Evolutionary conservation across 2,888 invertebrate species (phyloP).

Genomic region (Tridacna gigas): DNA sequence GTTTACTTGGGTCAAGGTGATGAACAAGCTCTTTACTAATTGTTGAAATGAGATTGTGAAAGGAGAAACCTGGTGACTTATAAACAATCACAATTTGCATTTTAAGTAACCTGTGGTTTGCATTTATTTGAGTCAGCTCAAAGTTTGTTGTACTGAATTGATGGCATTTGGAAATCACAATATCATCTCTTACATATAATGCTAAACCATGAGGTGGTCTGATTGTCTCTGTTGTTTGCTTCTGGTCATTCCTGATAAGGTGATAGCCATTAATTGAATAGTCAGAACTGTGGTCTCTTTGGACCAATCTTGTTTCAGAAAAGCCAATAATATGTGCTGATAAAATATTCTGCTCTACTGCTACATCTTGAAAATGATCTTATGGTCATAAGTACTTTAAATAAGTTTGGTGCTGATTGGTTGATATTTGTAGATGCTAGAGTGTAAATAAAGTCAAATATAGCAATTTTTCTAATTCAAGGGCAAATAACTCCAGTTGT

Average conservation of each 20-base stretch:
- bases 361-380: constrained; percentile 38
- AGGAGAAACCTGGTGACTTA: constrained; percentile 28
- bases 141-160: background rate
- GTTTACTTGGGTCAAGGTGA: constrained; percentile 21
- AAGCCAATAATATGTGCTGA: constrained; percentile 35
- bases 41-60: background rate
- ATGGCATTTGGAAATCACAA: background rate
- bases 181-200: constrained; percentile 37
- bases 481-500: too few species aligned
- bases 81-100: constrained; percentile 38
- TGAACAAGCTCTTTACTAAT: constrained; percentile 11
- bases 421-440: too few species aligned
- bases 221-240: background rate
- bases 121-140: background rate
- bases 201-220: constrained; percentile 46
- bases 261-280: constrained; percentile 31
- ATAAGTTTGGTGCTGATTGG: too few species aligned
- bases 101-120: background rate
- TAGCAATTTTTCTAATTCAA: too few species aligned
- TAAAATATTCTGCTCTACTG: constrained; percentile 13
- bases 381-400: too few species aligned
- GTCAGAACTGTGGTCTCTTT: constrained; percentile 19
- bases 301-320: constrained; percentile 32
- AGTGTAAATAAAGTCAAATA: too few species aligned
- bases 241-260: constrained; percentile 40